Percentiles rank a stretch among this genome's conserved stretches.
Conservation (phyloP, 2,113 vertebrate species). For the Emydura subglobosa region DNA sequence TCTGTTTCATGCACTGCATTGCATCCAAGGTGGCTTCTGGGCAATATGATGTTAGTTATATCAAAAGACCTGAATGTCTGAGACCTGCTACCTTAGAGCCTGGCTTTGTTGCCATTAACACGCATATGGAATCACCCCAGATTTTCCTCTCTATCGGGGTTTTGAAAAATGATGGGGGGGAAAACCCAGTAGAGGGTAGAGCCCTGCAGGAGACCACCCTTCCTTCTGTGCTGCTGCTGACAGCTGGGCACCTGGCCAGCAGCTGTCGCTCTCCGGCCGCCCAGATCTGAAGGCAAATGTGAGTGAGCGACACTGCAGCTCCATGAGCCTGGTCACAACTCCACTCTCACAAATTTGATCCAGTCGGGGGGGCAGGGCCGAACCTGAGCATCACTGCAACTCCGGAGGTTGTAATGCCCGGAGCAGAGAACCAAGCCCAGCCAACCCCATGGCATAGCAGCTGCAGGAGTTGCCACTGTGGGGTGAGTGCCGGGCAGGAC, state of each 20-base stretch:
- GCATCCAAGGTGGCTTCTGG: neutral
- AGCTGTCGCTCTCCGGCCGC: neutral
- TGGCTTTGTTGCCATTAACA: accelerated
- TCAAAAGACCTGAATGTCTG: neutral
- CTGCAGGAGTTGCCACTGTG: neutral
- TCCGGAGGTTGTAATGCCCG: neutral
- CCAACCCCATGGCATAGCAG: neutral
- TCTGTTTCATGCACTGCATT: accelerated
- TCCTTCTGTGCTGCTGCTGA: neutral
- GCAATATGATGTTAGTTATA: neutral
- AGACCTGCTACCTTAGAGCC: accelerated
- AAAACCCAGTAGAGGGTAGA: neutral
- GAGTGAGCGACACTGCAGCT: neutral
- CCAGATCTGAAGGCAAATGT: neutral
- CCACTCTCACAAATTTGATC: neutral
- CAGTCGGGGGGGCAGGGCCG: neutral
- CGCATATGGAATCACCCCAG: accelerated
- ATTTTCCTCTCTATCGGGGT: accelerated
- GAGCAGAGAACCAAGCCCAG: neutral
- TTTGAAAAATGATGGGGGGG: neutral
- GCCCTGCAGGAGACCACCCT: neutral
- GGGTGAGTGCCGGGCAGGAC: neutral
- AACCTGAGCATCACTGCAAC: neutral
- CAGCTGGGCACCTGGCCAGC: neutral
- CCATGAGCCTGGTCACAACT: neutral